Evolutionary conservation across 2,888 invertebrate genomes (phyloP).

Genomic region (Pyrrhia umbra): DNA sequence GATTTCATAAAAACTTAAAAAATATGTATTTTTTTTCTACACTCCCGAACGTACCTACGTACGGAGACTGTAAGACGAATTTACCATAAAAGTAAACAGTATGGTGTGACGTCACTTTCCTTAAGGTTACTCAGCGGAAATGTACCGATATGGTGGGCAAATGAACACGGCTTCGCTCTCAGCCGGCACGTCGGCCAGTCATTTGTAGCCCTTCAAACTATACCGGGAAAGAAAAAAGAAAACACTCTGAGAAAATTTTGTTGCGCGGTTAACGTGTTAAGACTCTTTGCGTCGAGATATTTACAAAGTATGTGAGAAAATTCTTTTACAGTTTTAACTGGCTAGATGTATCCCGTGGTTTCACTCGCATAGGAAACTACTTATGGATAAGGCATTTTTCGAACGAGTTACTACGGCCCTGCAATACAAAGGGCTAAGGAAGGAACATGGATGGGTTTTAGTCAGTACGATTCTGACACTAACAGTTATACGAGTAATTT

Average conservation of each 20-base stretch:
- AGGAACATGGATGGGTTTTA: too few relatives aligned
- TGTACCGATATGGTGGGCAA: constrained; percentile 62
- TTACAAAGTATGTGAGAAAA: not conserved
- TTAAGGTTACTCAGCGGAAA: constrained; percentile 63
- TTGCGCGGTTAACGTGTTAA: constrained; percentile 2
- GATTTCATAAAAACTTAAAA: too few relatives aligned
- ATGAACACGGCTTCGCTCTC: constrained; percentile 60
- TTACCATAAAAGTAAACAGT: constrained; percentile 38
- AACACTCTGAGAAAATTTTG: constrained; percentile 22
- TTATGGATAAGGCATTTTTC: too few relatives aligned
- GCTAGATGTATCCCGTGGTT: too few relatives aligned
- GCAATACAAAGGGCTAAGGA: too few relatives aligned
- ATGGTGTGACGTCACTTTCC: constrained; percentile 51
- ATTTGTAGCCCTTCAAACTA: constrained; percentile 41
- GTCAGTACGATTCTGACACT: too few relatives aligned
- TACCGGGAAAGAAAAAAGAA: constrained; percentile 23
- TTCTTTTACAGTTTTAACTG: not conserved
- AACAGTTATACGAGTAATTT: too few relatives aligned
- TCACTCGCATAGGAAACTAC: too few relatives aligned
- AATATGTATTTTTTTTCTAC: too few relatives aligned
- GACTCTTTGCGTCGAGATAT: not conserved
- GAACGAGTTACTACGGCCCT: too few relatives aligned
- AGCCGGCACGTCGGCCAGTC: constrained; percentile 40
- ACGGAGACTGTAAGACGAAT: constrained; percentile 4
- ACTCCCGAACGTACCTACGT: not conserved